Percentiles rank a stretch among this genome's conserved stretches.
Evolutionary conservation across 1,140 invertebrate species (phyloP).

Genomic region (Ladona fulva): DNA sequence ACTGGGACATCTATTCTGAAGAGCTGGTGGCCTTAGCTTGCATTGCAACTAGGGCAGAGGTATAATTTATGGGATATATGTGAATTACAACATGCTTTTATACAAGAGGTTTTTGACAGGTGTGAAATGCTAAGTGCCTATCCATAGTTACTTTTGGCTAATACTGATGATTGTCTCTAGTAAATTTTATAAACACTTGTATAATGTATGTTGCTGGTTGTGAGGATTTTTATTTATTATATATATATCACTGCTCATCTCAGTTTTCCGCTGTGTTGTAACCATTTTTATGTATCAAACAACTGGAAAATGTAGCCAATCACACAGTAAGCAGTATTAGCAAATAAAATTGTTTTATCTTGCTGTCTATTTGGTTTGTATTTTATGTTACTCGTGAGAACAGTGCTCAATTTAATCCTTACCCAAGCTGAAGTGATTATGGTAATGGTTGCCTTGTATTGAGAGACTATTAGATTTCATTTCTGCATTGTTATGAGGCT

Average conservation of each 20-base stretch:
- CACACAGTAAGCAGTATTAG: slow-evolving; percentile 9
- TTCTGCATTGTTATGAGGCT: slow-evolving; percentile 9
- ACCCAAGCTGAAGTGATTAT: neutral
- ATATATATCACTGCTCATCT: slow-evolving; percentile 11
- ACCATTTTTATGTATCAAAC: neutral
- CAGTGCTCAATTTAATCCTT: neutral
- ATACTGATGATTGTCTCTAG: neutral
- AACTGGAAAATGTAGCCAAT: slow-evolving; percentile 5
- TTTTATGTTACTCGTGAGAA: neutral
- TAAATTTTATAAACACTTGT: neutral
- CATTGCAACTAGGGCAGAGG: neutral
- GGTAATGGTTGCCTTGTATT: slow-evolving; percentile 9
- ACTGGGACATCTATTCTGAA: neutral
- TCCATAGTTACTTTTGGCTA: neutral
- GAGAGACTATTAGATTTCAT: slow-evolving; percentile 7
- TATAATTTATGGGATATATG: neutral
- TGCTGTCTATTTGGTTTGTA: slow-evolving; percentile 6
- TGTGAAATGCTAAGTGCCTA: slow-evolving; percentile 4
- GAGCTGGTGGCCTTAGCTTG: neutral
- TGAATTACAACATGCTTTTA: slow-evolving; percentile 3
- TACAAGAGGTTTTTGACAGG: slow-evolving; percentile 3
- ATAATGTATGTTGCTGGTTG: neutral
- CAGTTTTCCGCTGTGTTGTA: neutral
- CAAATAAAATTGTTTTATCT: slow-evolving; percentile 11
- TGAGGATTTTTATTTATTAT: neutral